A percentile compares a stretch with the other conserved stretches of the same genome.
phyloP scores from a whole-genome alignment of 2,888 invertebrate species.

The Drosophila rellima region DNA sequence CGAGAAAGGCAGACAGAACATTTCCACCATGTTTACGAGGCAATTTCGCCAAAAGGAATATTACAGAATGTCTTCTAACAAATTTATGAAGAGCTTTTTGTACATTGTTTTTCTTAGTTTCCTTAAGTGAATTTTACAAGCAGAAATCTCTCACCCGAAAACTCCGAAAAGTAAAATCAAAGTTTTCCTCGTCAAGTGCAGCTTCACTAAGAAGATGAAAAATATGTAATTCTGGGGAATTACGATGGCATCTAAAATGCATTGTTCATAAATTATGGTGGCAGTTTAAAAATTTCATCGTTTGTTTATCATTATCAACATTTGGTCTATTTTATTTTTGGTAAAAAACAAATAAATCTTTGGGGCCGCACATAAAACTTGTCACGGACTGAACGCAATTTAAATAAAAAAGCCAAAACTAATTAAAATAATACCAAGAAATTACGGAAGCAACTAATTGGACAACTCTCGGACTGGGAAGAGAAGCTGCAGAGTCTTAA shows the following conservation, averaged over 20 bases:
- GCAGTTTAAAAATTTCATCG: conserved; percentile 45
- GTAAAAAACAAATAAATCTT: conserved; percentile 65
- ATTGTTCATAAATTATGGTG: conserved; percentile 69
- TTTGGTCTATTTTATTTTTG: conserved; percentile 5
- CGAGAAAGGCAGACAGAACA: conserved; percentile 31
- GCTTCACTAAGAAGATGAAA: background rate
- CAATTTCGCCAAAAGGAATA: conserved; percentile 58
- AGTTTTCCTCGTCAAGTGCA: conserved; percentile 5
- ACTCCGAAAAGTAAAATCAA: background rate
- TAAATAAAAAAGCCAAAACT: conserved; percentile 62
- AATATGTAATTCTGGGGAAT: conserved; percentile 44
- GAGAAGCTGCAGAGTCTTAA: conserved; percentile 30
- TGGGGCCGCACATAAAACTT: conserved; percentile 58
- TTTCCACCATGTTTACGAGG: conserved; percentile 59
- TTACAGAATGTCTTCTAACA: conserved; percentile 38
- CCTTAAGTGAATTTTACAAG: conserved; percentile 15
- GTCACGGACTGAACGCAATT: conserved; percentile 55
- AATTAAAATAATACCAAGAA: conserved; percentile 82
- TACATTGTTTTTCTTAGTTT: conserved; percentile 1
- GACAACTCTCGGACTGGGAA: conserved; percentile 43
- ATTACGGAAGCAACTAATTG: conserved; percentile 80
- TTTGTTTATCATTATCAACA: conserved; percentile 36
- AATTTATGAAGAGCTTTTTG: conserved; percentile 50
- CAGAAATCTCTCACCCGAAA: conserved; percentile 21
- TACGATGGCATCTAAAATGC: conserved; percentile 57